Evolutionary conservation across 2,113 vertebrate genomes (phyloP), one percentile per base, ranked within the genome.

Genomic region (Melanocharis versteri): DNA sequence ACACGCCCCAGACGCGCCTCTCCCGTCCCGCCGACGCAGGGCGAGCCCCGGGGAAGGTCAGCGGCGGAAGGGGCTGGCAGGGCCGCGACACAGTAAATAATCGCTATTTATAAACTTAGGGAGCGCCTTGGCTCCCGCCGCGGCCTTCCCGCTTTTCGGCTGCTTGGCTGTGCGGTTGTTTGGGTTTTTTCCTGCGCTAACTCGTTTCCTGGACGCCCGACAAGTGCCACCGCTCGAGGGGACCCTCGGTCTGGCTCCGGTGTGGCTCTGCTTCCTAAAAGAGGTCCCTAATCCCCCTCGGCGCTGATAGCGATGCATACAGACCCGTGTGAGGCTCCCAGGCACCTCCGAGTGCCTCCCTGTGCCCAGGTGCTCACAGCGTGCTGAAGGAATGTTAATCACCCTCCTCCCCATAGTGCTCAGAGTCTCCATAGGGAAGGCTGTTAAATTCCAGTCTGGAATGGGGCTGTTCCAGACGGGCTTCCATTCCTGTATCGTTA

Each of bases 201-300:
- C 21, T 54, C 53, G 5, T 37, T 61, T 51, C 27, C 7, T 15
- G 26, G 5, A 5, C 47, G 47, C 62, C 17, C 2, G 11, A 26
- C 57, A 16, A 37, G n/a, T 15, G 53, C 27, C 1, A 1, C 39
- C 10, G 0, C 71, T 22, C 1, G 3, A 19, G 44, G 48, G 26
- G 6, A 35, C 5, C 23, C 44, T 60, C 47, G 6, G 27, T 1
- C 15, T 15, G 58, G 10, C 39, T 64, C 26, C 15, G 3, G 5
- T 9, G 45, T 11, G 57, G 24, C 31, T 56, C 37, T 0, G 10
- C 44, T 79, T 30, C 48, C 45, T 21, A 20, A 31, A 44, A 39
- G 53, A 31, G 54, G 27, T 35, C 10, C 30, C 10, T 33, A 7
- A 37, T 21, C 12, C n/a, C 16, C 13, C 31, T 13, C 0, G 5